Base-by-base conservation (phyloP, 2,888 invertebrate species). In the Blera fallax region DNA sequence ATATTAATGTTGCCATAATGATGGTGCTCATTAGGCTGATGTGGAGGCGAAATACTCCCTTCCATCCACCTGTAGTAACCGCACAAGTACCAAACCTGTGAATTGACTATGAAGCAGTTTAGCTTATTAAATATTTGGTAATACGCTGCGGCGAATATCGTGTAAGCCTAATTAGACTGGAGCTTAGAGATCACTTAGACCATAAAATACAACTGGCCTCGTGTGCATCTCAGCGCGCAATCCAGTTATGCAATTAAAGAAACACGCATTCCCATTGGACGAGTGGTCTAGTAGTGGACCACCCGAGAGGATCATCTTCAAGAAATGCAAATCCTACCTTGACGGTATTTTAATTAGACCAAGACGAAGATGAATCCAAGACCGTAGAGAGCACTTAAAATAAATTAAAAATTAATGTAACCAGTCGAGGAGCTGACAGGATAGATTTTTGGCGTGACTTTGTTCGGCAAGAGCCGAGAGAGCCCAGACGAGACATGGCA, bases 341-440 rank as follows among this genome's bases (percentile, higher is more conserved):
- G 69, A 37, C 64, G 69, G 84, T 80, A 80, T 84, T 84, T 80
- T 74, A 70, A 58, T 70, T 70, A 70, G 70, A 43, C 69, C 67
- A 11, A 11, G n/a, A 34, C 40, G 58, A 18, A 4, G 24, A 40
- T 7, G 29, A 18, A 29, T 29, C 24, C 34, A 50, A 18, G 32
- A 48, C 32, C 40, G 56, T 45, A 45, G 45, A 48, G 64, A 77
- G 80, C 84, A 84, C 84, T 84, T 84, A 80, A 84, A 85, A 85
- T 85, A 85, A 85, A 85, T 85, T 81, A 85, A 77, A 85, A 85
- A 85, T 81, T 85, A 85, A 85, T 85, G 85, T 85, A 48, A 84
- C 85, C 70, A 81, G 81, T 85, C 81, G 72, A 81, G 76, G 72
- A 81, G 85, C 72, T 85, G 85, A 85, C 85, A 81, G 85, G 40